Evolutionary conservation across 2,888 invertebrate species (phyloP), one percentile per base, ranked within the genome.

Genomic region (Colletes collaris): DNA sequence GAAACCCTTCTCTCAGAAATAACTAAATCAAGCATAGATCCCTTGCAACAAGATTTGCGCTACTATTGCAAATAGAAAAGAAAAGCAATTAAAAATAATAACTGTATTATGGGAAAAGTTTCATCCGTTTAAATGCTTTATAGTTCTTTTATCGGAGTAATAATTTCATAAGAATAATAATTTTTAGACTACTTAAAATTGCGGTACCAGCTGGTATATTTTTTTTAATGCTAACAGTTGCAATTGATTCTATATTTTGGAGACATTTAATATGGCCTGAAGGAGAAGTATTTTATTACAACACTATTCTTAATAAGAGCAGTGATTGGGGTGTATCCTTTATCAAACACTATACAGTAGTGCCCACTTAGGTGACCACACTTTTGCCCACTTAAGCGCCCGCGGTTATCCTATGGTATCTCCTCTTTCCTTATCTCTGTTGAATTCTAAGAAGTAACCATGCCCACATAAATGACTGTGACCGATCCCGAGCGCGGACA

Each of bases 251-350:
- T 0, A 94, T 97, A 88, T 98, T 99, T 93, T 99, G 99, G 99
- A 95, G 95, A 74, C 95, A 98, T 68, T 92, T 95, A 60, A 90
- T 99, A 37, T 99, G 99, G 99, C 99, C 99, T 0, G 99, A 99
- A 94, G 98, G 97, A 13, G 98, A 99, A 94, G 99, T 99, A 2
- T 95, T 99, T 84, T 99, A 97, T 96, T 99, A 97, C 94, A 99
- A 99, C 93, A 96, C 97, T 0, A 94, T 99, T 64, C 93, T 98
- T 73, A 99, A 99, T 93, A 97, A 97, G 92, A 99, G 99, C 93
- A 96, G 97, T 2, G 94, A 98, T 87, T 99, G 98, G 97, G 99
- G 99, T 91, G 98, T 99, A 97, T 97, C 97, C 97, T 97, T 97
- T 95, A 79, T 40, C 55, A 44, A 40, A 64, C 7, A 56, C 13